Evolutionary conservation across 2,113 vertebrate species (phyloP), one percentile per base, ranked within the genome.

Genomic region (Anolis sagrei): DNA sequence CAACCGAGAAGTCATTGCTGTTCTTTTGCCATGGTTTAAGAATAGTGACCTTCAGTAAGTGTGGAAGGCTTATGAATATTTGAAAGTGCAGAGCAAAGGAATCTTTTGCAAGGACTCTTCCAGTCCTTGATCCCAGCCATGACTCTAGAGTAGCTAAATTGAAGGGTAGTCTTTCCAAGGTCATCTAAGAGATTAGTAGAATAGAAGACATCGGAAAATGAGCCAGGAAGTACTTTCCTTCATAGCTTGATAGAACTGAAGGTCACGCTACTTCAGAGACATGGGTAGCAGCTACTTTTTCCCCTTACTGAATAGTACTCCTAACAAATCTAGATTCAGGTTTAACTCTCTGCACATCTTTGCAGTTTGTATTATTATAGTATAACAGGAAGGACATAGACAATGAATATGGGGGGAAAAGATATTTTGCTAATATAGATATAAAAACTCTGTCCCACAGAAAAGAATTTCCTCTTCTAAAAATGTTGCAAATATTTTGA

Each of bases 401-500:
- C 13, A 27, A 1, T 27, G n/a, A 11, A 64, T 39, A 21, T 11
- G 32, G 49, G 8, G 1, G 39, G 39, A 44, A 44, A 44, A 44
- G 5, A 32, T 54, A 58, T 48, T n/a, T 51, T 51, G 19, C 29
- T 81, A 8, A 18, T 19, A 49, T 69, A 70, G 69, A 32, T 29
- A 2, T 32, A 81, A 49, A 49, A 32, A 69, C 32, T 70, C 18
- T 34, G 21, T 54, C n/a, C 21, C 66, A 34, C 27, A 32, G 48
- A 32, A 51, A 10, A 19, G 44, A 34, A 14, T 32, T 84, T 72
- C 81, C 51, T 84, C 39, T 82, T 9, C 82, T 84, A 92, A 39
- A 1, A 51, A 4, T 80, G n/a, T 48, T 66, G 7, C 34, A n/a
- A 79, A 66, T 19, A 80, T 66, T 62, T 81, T 81, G 39, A 61